Evolutionary conservation across 2,797 vertebrate species (phyloP), one percentile per base, ranked within the genome.

Genomic region (Crenichthys baileyi): DNA sequence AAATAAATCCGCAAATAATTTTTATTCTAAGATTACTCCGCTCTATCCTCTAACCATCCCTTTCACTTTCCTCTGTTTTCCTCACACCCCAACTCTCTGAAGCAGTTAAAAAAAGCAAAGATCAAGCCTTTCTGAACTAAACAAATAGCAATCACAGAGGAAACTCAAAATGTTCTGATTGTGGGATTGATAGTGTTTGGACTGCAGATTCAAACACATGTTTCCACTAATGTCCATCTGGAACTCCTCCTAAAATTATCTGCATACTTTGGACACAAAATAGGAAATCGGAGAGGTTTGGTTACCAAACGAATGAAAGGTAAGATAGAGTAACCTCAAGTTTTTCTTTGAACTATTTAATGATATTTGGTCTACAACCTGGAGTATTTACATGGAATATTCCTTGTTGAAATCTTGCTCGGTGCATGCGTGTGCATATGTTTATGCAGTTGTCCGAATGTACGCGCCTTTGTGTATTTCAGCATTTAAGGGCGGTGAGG

Each of bases 171-270:
- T 73, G 85, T 87, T 84, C 77, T 78, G 83, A 90, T 84, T 81
- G 80, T 44, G 67, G 82, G 80, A 82, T 83, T 58, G 84, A 90
- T 89, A 89, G 83, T 85, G 79, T 78, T 75, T 9, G 53, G 73
- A 84, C 70, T 71, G 48, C 75, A 44, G 74, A 79, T 84, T 77
- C 60, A 41, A 83, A 88, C 90, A 92, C 85, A 86, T 91, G 90
- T 79, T 91, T 92, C 82, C 73, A 89, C 77, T 91, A 89, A 86
- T 77, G 70, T 85, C 73, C 90, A 90, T 91, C 89, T 92, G 91
- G 92, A 92, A 87, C 77, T 84, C 70, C 83, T 92, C 85, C 80
- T 77, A 88, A 83, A 83, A 90, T 88, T 79, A 90, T 90, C 82
- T 88, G 81, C 81, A 89, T 89, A 85, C 81, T 81, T 89, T 86